Conservation (phyloP, 2,113 vertebrate genomes). For the Hippocampus guttulatus region DNA sequence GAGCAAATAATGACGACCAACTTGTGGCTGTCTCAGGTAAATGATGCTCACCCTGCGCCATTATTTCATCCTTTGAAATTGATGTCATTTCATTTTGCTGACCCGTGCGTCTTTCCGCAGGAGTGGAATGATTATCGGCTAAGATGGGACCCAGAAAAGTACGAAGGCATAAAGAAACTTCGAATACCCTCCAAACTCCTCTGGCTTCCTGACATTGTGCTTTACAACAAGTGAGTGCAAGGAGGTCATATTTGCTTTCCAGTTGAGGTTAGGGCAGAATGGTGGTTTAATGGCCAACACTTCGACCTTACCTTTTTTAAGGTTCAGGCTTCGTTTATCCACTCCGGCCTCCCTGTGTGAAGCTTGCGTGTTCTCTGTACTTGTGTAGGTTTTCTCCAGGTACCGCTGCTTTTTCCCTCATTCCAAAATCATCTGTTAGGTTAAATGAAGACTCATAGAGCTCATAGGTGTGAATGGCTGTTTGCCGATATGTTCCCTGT, state of each 20-base stretch:
- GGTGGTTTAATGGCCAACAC: neutral
- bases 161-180: constrained; percentile 75
- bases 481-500: neutral
- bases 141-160: constrained; percentile 75
- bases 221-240: constrained; percentile 75
- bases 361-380: no score
- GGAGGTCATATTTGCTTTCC: neutral
- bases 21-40: constrained; percentile 77
- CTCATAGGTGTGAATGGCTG: neutral
- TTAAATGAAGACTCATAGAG: neutral
- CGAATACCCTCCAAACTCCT: constrained; percentile 75
- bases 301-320: neutral
- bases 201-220: constrained; percentile 79
- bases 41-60: neutral
- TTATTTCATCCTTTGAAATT: neutral
- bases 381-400: no score
- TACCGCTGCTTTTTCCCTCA: neutral
- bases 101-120: constrained; percentile 36
- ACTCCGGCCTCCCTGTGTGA: neutral
- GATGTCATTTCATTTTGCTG: neutral
- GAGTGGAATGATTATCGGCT: constrained; percentile 79
- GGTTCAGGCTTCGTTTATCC: neutral
- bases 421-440: neutral
- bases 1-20: constrained; percentile 81
- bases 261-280: neutral